phyloP scores from a whole-genome alignment of 2,113 vertebrate genomes.

The Tricholaema leucomelas region DNA sequence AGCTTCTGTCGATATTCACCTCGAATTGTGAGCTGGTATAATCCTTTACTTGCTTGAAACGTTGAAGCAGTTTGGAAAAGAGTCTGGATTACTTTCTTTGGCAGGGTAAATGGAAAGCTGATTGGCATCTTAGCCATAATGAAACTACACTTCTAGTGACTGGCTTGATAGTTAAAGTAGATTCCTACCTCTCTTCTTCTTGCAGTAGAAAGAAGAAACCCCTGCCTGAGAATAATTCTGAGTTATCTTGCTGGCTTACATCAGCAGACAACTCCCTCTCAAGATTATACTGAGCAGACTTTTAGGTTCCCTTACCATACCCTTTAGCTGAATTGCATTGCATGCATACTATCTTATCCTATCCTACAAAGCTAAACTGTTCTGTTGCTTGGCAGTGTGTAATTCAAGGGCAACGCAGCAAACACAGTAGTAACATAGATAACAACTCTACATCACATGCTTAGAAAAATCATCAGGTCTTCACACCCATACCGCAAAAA shows the following conservation, averaged over 20 bases:
- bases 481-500: neutral
- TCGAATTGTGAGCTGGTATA: neutral
- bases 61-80: slow-evolving; percentile 12
- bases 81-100: neutral
- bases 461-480: neutral
- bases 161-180: neutral
- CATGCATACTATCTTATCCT: neutral
- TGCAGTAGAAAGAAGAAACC: neutral
- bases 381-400: neutral
- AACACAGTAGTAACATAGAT: neutral
- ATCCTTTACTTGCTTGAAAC: slow-evolving; percentile 12
- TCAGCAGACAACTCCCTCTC: neutral
- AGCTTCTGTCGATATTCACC: slow-evolving; percentile 18
- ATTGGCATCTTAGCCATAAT: slow-evolving; percentile 2
- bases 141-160: neutral
- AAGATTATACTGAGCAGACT: neutral
- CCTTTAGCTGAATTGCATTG: neutral
- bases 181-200: neutral
- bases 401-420: neutral
- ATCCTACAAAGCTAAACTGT: neutral
- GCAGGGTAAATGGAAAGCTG: neutral
- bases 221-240: neutral
- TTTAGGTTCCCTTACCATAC: neutral
- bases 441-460: neutral
- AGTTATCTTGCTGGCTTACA: neutral